phyloP scores from a whole-genome alignment of 2,113 vertebrate species.

The Cochlearius cochlearius region DNA sequence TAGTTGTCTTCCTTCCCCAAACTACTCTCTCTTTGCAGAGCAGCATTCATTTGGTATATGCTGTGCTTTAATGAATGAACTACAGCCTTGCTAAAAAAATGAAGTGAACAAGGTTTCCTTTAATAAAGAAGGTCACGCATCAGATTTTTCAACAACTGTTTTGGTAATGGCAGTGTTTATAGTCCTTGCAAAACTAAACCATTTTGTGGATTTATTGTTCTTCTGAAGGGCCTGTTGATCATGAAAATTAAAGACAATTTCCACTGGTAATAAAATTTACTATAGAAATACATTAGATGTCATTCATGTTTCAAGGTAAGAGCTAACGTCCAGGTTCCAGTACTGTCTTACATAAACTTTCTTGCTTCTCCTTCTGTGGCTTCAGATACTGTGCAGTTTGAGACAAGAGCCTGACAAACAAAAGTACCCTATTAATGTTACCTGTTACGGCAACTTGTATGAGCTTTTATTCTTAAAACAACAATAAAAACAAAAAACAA shows the following conservation, averaged over 20 bases:
- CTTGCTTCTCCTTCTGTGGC: neutral
- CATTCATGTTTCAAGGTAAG: neutral
- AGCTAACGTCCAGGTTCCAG: neutral
- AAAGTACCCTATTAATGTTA: neutral
- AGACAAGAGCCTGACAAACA: neutral
- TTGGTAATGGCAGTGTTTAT: neutral
- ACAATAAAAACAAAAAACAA: neutral
- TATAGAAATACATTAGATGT: neutral
- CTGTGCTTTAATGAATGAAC: neutral
- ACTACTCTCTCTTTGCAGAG: neutral
- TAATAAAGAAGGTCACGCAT: neutral
- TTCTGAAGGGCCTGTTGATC: neutral
- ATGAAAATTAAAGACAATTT: conserved; percentile 10
- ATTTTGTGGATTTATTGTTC: neutral
- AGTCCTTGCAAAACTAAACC: neutral
- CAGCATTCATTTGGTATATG: neutral
- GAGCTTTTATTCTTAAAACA: neutral
- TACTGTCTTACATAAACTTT: neutral
- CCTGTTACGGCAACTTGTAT: neutral
- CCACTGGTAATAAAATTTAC: neutral
- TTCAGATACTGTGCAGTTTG: neutral
- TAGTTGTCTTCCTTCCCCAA: neutral
- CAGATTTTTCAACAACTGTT: neutral
- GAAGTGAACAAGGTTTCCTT: neutral
- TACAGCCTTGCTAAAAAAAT: neutral